Base-by-base conservation (phyloP, 64 coral and sea anemone genomes). In the Montipora foliosa region DNA sequence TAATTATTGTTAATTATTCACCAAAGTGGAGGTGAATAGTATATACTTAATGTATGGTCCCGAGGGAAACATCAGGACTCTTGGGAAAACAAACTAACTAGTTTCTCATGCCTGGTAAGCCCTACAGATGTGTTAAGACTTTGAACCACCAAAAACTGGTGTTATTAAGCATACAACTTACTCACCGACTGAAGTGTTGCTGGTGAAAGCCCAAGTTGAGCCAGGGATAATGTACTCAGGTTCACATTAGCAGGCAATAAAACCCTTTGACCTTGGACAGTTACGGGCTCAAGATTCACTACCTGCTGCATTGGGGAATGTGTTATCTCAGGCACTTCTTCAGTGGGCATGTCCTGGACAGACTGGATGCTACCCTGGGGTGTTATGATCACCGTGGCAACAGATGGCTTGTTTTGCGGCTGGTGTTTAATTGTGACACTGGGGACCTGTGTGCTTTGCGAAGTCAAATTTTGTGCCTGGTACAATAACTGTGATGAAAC, bases 211-310 rank as follows among this genome's bases (percentile, higher is more conserved):
- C 82, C 82, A 49, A 86, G 82, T 50, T 86, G 82, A 12, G 82
- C 82, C 17, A 86, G 66, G 47, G 82, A 86, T 15, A 86, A 51
- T 5, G 82, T 86, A 66, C 82, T 86, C 3, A 86, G 82, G 67
- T 86, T 86, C 6, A 86, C 82, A 86, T 70, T 86, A 20, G 82
- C 82, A n/a, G 82, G 82, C 8, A 86, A 11, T 71, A 86, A 49
- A 22, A 86, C 66, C 12, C 82, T 20, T 11, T 83, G 82, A 19
- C 82, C 82, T 71, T 86, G 82, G 20, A 70, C 46, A 25, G 82
- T 9, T 0, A 64, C 44, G 25, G 44, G 82, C 45, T 44, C 82
- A 86, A 86, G 51, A 72, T 86, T 86, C 82, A 86, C 66, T 5
- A 86, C 64, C 82, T 72, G 82, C 6, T 15, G 66, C 82, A 86